Base-by-base conservation (phyloP, 2,888 invertebrate genomes). In the Stictocephala bisonia region DNA sequence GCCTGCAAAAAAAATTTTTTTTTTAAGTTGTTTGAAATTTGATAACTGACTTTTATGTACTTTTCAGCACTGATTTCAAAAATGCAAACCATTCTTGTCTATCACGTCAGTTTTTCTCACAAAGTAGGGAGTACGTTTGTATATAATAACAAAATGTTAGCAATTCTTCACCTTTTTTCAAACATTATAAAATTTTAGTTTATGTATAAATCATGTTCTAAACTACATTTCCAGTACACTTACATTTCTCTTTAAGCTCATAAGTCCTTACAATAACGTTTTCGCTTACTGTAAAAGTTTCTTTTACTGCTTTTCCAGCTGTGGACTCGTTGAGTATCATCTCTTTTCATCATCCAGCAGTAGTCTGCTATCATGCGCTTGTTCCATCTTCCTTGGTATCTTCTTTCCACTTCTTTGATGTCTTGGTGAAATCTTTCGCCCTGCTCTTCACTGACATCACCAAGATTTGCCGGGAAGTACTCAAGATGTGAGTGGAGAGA, bases 371-470 rank as follows among this genome's bases (percentile, higher is more conserved):
- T 77, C 81, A 83, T 83, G 66, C 75, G 77, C 31, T 74, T 50
- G 75, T 79, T 77, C 79, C 80, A 80, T 69, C 67, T 75, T 35
- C 81, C 81, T 77, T 83, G 81, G 74, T 82, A 82, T 9, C 80
- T 77, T 31, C 76, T 75, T 76, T 83, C 82, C 76, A 82, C 81
- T 18, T 75, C 75, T 40, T 75, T 78, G 1, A 82, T 80, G 69
- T 83, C 82, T 73, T 82, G 82, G 75, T 83, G 83, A 72, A 83
- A 84, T 22, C 82, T 75, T 78, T 83, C 82, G 26, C 81, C 80
- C 31, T 83, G 83, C 72, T 83, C 81, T 71, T 82, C 82, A 74
- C 81, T 82, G 27, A 79, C 77, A 70, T 76, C 80, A 64, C 81
- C 82, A 48, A 81, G 76, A 78, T 83, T 84, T 77, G 81, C 78